These are phyloP conservation scores for Amblyteles armatorius DNA, from an alignment of 2,888 invertebrate species.

Conservation along the genomic window DNA sequence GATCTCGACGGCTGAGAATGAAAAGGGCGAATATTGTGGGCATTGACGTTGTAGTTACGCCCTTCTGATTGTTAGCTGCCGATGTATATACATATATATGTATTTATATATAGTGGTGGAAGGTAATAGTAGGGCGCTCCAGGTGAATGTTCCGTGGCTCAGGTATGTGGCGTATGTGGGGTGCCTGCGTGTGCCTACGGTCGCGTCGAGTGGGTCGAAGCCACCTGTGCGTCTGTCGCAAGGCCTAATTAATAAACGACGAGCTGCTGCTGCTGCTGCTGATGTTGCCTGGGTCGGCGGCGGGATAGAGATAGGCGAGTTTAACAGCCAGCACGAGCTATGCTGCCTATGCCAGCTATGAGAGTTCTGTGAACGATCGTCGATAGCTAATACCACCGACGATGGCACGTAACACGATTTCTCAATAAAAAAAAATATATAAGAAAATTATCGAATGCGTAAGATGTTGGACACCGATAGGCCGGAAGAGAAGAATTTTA, in stretches of 20 bases:
- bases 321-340: slow-evolving; percentile 51
- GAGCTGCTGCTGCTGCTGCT: slow-evolving; percentile 49
- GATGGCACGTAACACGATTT: slow-evolving; percentile 46
- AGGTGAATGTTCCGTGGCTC: slow-evolving; percentile 58
- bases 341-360: slow-evolving; percentile 12
- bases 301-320: slow-evolving; percentile 43
- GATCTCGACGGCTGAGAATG: too few relatives aligned
- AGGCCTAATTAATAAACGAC: slow-evolving; percentile 71
- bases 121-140: slow-evolving; percentile 49
- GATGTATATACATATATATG: too few relatives aligned
- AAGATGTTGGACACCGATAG: not conserved
- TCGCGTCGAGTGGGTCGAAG: slow-evolving; percentile 60
- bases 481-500: not conserved
- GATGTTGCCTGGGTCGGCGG: slow-evolving; percentile 29
- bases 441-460: not conserved
- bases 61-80: too few relatives aligned
- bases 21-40: too few relatives aligned
- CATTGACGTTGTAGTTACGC: too few relatives aligned
- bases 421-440: slow-evolving; percentile 28
- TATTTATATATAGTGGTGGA: slow-evolving; percentile 7
- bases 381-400: slow-evolving; percentile 44
- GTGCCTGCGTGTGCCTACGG: slow-evolving; percentile 58
- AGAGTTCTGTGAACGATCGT: slow-evolving; percentile 51
- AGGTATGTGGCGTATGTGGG: slow-evolving; percentile 64
- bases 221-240: slow-evolving; percentile 71